A percentile compares a stretch with the other conserved stretches of the same genome.
These are phyloP conservation scores for Stegostoma tigrinum DNA, from an alignment of 2,113 vertebrate species.

Conservation along the genomic window DNA sequence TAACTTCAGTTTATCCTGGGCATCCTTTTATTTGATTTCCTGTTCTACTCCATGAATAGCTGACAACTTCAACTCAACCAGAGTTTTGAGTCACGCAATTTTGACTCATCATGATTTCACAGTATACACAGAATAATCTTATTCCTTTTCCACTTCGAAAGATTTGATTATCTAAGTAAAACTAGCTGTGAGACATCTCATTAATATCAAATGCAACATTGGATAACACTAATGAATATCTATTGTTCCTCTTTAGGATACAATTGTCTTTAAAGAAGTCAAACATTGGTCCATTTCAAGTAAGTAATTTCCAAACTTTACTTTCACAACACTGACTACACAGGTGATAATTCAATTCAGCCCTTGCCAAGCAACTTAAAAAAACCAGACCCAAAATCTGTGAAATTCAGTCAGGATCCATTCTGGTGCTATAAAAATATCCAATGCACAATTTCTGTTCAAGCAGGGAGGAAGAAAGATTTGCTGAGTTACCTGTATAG, in stretches of 20 bases:
- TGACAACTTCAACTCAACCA: no score
- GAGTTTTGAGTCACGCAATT: no score
- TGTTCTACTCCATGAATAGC: no score
- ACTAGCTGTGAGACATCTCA: background rate
- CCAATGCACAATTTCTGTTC: background rate
- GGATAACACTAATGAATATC: background rate
- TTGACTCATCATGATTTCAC: no score
- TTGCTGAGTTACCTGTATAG: background rate
- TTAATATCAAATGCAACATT: background rate
- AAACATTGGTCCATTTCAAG: constrained; percentile 48
- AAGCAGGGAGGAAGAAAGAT: background rate
- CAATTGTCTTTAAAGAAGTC: constrained; percentile 53
- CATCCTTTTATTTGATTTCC: no score
- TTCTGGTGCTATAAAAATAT: background rate
- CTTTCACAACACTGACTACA: background rate
- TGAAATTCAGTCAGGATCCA: background rate
- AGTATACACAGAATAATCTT: background rate
- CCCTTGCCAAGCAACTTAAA: no score
- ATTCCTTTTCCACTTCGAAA: background rate
- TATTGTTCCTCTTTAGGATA: constrained; percentile 43
- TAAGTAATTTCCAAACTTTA: constrained; percentile 44
- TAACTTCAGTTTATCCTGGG: no score
- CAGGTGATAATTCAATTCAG: no score
- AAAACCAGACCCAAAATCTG: background rate
- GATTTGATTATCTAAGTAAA: background rate